Evolutionary conservation across 64 coral and sea anemone genomes (phyloP).

Genomic region (Montipora efflorescens): DNA sequence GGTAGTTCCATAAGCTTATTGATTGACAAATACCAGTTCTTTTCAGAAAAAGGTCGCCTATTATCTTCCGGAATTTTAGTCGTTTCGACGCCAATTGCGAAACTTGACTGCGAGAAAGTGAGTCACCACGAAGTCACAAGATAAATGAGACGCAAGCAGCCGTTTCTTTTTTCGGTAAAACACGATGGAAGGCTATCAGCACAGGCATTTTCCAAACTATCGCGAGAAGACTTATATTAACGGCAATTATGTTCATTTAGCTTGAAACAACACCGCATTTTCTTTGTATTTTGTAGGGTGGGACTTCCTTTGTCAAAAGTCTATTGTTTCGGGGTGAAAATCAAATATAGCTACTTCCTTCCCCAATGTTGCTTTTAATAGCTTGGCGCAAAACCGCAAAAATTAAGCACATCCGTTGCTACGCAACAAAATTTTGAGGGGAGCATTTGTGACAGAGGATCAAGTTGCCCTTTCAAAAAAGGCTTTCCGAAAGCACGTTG

Average conservation of each 20-base stretch:
- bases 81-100: neutral
- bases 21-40: slow-evolving; percentile 10
- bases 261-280: neutral
- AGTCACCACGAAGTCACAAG: too few relatives aligned
- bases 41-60: neutral
- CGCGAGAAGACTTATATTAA: too few relatives aligned
- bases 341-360: slow-evolving; percentile 24
- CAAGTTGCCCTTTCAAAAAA: neutral
- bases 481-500: neutral
- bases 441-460: neutral
- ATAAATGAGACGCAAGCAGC: too few relatives aligned
- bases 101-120: neutral
- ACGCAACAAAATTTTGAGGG: neutral
- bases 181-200: too few relatives aligned
- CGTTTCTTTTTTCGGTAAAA: too few relatives aligned
- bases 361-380: slow-evolving; percentile 11
- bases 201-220: too few relatives aligned
- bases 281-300: slow-evolving; percentile 26
- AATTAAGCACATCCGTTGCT: neutral
- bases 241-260: neutral
- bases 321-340: neutral
- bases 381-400: neutral
- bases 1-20: neutral
- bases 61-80: neutral
- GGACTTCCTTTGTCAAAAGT: slow-evolving; percentile 7